A percentile compares a stretch with the other conserved stretches of the same genome.
phyloP scores from a whole-genome alignment of 1,140 invertebrate genomes.

The Cherax quadricarinatus region DNA sequence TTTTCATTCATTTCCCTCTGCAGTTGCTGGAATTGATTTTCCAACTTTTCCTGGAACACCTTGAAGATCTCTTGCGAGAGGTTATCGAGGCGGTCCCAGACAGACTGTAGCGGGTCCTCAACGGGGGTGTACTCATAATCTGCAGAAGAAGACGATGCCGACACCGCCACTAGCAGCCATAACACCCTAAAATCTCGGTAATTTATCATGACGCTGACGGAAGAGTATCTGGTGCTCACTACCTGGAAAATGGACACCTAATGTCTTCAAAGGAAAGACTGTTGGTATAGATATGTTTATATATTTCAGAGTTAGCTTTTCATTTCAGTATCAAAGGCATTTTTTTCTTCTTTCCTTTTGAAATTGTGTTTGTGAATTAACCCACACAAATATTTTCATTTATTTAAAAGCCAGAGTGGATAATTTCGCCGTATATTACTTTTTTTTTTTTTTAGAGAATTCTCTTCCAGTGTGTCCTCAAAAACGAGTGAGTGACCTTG shows the following conservation, averaged over 20 bases:
- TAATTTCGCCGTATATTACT: no score
- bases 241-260: neutral
- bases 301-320: neutral
- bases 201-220: neutral
- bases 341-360: neutral
- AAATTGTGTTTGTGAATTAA: no score
- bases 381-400: no score
- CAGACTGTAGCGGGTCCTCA: conserved; percentile 16
- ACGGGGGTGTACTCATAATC: neutral
- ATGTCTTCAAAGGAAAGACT: neutral
- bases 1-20: neutral
- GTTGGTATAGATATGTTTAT: no score
- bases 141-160: neutral
- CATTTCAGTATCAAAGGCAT: neutral
- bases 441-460: neutral
- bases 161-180: neutral
- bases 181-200: neutral
- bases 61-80: neutral
- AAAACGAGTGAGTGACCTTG: no score
- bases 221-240: neutral
- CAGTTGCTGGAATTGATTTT: neutral
- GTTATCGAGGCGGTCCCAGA: neutral
- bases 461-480: neutral
- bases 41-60: neutral
- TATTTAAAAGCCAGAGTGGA: no score